These are phyloP conservation scores for Choristoneura fumiferana DNA, from an alignment of 1,140 invertebrate species.

Conservation along the genomic window DNA sequence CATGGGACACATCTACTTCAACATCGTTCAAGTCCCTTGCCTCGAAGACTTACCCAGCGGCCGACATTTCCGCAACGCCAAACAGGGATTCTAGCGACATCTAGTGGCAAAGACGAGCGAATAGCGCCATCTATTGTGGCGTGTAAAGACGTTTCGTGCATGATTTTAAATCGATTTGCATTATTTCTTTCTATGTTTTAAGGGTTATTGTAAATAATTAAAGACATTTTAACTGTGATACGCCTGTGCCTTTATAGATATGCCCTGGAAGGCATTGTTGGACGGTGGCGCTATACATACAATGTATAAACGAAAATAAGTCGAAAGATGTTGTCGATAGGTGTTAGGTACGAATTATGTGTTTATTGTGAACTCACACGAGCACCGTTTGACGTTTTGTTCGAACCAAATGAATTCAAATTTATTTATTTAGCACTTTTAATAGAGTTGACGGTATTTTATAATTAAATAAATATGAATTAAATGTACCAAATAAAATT, in stretches of 20 bases:
- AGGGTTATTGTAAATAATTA: constrained; percentile 40
- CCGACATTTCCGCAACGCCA: constrained; percentile 65
- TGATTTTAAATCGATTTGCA: constrained; percentile 24
- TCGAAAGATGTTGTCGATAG: too few relatives aligned
- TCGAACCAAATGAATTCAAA: constrained; percentile 14
- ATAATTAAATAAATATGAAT: constrained; percentile 34
- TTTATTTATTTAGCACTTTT: constrained; percentile 13
- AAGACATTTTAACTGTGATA: constrained; percentile 70
- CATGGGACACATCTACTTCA: constrained; percentile 94
- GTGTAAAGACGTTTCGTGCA: constrained; percentile 22
- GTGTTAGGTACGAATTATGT: too few relatives aligned
- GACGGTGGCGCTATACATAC: constrained; percentile 9
- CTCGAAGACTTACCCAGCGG: constrained; percentile 80
- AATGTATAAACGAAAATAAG: background rate
- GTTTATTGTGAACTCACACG: background rate
- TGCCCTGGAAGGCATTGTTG: constrained; percentile 6
- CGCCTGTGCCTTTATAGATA: constrained; percentile 64
- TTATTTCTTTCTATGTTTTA: background rate
- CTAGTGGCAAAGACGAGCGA: constrained; percentile 38
- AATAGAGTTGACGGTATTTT: constrained; percentile 27
- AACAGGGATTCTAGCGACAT: constrained; percentile 70
- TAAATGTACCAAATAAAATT: constrained; percentile 51
- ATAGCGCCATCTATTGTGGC: constrained; percentile 59
- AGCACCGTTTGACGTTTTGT: constrained; percentile 4
- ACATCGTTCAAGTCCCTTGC: constrained; percentile 88